Percentiles rank a stretch among this genome's conserved stretches.
These are phyloP conservation scores for Tyto alba DNA, from an alignment of 2,113 vertebrate genomes.

Conservation along the genomic window DNA sequence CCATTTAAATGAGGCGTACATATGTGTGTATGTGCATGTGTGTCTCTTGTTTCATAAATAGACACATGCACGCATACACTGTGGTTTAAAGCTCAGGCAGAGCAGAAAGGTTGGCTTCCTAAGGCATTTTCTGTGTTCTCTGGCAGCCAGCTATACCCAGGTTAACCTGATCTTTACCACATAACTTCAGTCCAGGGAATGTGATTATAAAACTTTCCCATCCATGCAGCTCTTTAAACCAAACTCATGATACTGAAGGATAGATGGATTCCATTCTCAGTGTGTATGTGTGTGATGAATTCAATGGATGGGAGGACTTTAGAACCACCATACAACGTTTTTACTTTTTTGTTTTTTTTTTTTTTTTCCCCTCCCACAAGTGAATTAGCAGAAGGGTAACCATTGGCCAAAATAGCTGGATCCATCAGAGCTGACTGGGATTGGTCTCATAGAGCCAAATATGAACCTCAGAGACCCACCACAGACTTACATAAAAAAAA, in stretches of 20 bases:
- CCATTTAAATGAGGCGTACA: background rate
- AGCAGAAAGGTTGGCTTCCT: constrained; percentile 43
- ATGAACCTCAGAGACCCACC: constrained; percentile 46
- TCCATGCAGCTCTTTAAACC: background rate
- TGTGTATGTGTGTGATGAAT: background rate
- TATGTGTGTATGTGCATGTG: background rate
- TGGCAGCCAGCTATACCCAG: constrained; percentile 18
- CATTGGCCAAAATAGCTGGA: background rate
- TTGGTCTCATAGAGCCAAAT: background rate
- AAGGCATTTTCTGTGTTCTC: constrained; percentile 54
- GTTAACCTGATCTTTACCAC: constrained; percentile 64
- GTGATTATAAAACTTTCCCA: constrained; percentile 53
- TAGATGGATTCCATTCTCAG: background rate
- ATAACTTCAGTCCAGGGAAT: constrained; percentile 50
- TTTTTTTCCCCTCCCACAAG: background rate
- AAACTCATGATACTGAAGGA: background rate
- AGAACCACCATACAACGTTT: background rate
- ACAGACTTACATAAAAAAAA: background rate
- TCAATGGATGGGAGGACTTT: background rate
- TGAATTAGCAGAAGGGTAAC: background rate
- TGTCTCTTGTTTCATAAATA: background rate
- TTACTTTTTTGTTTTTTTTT: background rate
- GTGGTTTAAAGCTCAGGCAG: background rate
- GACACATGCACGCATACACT: background rate
- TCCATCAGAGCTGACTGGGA: background rate